phyloP scores from a whole-genome alignment of 2,888 invertebrate genomes.

The Eristalis pertinax region DNA sequence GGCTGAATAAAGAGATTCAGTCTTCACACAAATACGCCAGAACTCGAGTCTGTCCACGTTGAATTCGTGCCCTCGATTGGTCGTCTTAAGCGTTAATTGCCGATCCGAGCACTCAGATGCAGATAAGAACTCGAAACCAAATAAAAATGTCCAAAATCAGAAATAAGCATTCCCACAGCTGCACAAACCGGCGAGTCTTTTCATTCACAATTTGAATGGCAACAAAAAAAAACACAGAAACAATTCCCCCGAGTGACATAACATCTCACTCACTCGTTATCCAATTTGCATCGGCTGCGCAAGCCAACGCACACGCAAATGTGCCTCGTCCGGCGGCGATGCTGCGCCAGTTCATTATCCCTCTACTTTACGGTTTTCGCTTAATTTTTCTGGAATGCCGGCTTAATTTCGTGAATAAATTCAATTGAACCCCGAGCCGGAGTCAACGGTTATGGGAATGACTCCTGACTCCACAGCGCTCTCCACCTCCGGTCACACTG shows the following conservation, averaged over 20 bases:
- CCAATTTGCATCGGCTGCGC: neutral
- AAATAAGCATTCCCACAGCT: neutral
- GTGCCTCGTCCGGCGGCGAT: neutral
- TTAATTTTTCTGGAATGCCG: conserved; percentile 6
- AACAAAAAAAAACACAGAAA: neutral
- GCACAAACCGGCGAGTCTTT: neutral
- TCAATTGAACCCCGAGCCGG: conserved; percentile 16
- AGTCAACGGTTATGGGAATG: neutral
- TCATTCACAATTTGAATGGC: neutral
- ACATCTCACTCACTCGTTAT: neutral
- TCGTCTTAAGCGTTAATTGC: too few relatives aligned
- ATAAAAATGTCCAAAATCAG: neutral
- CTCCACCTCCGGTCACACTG: neutral
- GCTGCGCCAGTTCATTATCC: neutral
- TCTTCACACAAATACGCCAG: too few relatives aligned
- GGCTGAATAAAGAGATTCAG: too few relatives aligned
- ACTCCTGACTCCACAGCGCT: neutral
- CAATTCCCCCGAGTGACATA: neutral
- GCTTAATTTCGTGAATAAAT: conserved; percentile 27
- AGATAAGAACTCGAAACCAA: too few relatives aligned
- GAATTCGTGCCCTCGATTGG: too few relatives aligned
- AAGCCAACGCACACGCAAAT: neutral
- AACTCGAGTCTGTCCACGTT: too few relatives aligned
- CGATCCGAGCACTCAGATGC: too few relatives aligned
- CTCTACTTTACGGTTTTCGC: neutral